Evolutionary conservation across 1,140 invertebrate genomes (phyloP).

Genomic region (Leptinotarsa texana): DNA sequence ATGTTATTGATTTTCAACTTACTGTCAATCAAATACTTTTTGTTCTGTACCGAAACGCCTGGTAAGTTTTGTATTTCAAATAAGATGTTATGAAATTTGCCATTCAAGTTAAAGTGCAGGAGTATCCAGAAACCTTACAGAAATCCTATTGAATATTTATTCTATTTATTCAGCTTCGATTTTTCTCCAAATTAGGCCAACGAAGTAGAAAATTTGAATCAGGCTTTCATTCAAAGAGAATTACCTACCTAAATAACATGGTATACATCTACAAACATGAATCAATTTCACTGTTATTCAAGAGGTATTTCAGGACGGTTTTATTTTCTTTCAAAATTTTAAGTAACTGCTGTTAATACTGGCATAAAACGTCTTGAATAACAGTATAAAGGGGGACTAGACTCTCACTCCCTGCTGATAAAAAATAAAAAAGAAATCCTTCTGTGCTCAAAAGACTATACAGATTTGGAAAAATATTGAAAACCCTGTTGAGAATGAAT

Average conservation of each 20-base stretch:
- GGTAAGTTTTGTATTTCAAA: too few species aligned
- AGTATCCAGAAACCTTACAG: too few species aligned
- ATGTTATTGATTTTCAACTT: too few species aligned
- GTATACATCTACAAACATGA: constrained; percentile 47
- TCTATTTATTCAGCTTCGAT: not conserved
- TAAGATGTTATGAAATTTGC: too few species aligned
- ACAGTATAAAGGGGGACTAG: constrained; percentile 51
- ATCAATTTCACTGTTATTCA: constrained; percentile 46
- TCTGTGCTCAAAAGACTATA: not conserved
- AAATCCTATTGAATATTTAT: not conserved
- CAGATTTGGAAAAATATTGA: too few species aligned
- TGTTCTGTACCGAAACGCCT: too few species aligned
- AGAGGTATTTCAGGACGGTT: constrained; percentile 52
- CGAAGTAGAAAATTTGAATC: constrained; percentile 16
- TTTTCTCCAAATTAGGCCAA: constrained; percentile 14
- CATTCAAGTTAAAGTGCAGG: too few species aligned
- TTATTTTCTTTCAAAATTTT: constrained; percentile 43
- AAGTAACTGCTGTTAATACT: constrained; percentile 47
- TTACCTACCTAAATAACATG: constrained; percentile 48
- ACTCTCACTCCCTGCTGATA: constrained; percentile 45
- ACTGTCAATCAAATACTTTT: too few species aligned
- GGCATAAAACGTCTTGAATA: constrained; percentile 51
- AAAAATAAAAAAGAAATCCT: not conserved
- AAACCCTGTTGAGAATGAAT: too few species aligned
- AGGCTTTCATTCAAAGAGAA: constrained; percentile 30